Percentiles rank a stretch among this genome's conserved stretches.
Conservation (phyloP, 2,888 invertebrate genomes). For the Cyclophora punctaria region DNA sequence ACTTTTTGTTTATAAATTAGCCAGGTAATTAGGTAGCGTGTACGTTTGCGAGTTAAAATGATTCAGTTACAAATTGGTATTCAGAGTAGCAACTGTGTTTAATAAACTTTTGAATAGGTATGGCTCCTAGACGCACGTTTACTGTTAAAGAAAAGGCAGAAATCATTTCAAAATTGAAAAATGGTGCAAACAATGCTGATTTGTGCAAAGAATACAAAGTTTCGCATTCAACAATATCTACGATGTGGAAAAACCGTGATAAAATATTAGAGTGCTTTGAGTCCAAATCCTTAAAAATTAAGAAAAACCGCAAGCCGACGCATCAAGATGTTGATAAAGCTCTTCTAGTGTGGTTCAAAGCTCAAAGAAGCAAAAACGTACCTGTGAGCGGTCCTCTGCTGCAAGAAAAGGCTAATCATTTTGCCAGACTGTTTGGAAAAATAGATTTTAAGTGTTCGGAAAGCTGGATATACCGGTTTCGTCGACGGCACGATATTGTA, state of each 20-base stretch:
- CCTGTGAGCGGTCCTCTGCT: neutral
- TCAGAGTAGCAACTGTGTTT: too few species aligned
- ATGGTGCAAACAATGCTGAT: too few species aligned
- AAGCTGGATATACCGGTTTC: conserved; percentile 8
- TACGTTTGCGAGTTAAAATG: too few species aligned
- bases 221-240: conserved; percentile 11
- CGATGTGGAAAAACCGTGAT: conserved; percentile 9
- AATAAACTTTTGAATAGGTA: too few species aligned
- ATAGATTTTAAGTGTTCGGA: conserved; percentile 3
- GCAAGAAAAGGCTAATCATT: neutral
- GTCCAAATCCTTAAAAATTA: conserved; percentile 3
- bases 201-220: conserved; percentile 9
- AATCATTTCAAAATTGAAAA: too few species aligned
- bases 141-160: too few species aligned
- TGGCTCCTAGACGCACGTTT: too few species aligned
- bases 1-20: too few species aligned
- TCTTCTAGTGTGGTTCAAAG: neutral
- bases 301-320: neutral
- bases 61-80: too few species aligned
- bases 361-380: neutral
- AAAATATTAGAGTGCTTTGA: conserved; percentile 1
- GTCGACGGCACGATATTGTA: conserved; percentile 4
- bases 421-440: conserved; percentile 1
- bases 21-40: too few species aligned
- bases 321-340: neutral